Base-by-base conservation (phyloP, 2,888 invertebrate species). In the Acrobasis repandana region DNA sequence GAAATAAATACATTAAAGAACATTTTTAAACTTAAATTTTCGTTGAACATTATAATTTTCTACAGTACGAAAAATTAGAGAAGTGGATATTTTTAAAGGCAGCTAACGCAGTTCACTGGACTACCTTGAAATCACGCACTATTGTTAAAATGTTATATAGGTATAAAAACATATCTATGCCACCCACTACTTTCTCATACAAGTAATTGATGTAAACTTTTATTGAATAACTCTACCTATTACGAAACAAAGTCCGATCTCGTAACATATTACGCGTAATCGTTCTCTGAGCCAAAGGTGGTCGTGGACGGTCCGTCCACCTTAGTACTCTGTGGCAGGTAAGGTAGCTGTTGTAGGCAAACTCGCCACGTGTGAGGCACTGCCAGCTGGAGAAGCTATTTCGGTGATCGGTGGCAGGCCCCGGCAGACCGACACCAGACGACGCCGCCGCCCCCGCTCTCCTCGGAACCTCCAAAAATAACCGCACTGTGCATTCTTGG, bases 401-500 rank as follows among this genome's bases (percentile, higher is more conserved):
- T 92, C 81, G 80, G 92, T 89, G 92, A 91, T 88, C 92, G 93
- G 92, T 90, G 88, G 92, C 93, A 93, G 93, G 92, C 92, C 93
- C 93, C 90, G 93, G 93, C 92, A 93, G 93, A 92, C 90, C 93
- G 93, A 91, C 90, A 90, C 89, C 90, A 92, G 91, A 91, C 92
- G 88, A 85, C 85, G 88, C 83, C 85, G 86, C 88, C 90, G 90
- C 86, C 90, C 90, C 91, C 91, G 94, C 92, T 86, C 88, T 85
- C 85, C 92, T 90, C 86, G 84, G 82, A 76, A 83, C 82, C 82
- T 79, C 91, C 91, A 91, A 86, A 86, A 87, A 90, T 91, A 91
- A 77, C 84, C 83, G 79, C 87, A 87, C 89, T 88, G 89, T 90
- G 90, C 91, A 92, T 92, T 92, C 92, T 92, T 92, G 90, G 85